Evolutionary conservation across 2,797 vertebrate genomes (phyloP).

Genomic region (Lepilemur ruficaudatus): DNA sequence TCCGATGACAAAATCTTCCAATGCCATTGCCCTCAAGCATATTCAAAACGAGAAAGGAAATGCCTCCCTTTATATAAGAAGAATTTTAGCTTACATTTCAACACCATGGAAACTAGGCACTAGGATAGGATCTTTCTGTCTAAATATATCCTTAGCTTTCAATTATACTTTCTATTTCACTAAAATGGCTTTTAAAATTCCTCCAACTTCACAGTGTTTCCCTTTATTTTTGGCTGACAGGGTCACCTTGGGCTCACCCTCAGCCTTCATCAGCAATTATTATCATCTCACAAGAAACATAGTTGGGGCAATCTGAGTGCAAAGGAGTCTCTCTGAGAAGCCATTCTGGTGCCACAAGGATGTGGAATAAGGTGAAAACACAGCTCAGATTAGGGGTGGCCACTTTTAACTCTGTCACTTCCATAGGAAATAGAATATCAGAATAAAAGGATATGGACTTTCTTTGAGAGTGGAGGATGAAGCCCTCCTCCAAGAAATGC

Average conservation of each 20-base stretch:
- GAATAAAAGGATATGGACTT: background rate
- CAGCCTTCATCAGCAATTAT: conserved; percentile 64
- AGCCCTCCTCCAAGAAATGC: background rate
- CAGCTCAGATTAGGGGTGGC: conserved; percentile 35
- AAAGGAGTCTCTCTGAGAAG: conserved; percentile 49
- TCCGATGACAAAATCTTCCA: conserved; percentile 78
- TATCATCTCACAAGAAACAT: conserved; percentile 63
- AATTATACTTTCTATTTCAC: conserved; percentile 72
- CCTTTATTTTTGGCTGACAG: conserved; percentile 67
- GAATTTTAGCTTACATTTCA: conserved; percentile 79
- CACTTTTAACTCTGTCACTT: conserved; percentile 39
- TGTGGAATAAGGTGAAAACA: conserved; percentile 17
- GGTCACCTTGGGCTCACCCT: conserved; percentile 60
- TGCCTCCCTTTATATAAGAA: conserved; percentile 68
- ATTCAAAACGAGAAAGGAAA: conserved; percentile 76
- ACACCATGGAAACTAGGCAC: conserved; percentile 82
- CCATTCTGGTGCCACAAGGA: background rate
- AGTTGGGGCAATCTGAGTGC: background rate
- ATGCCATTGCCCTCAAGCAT: conserved; percentile 70
- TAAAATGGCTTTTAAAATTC: conserved; percentile 66
- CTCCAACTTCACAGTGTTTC: background rate
- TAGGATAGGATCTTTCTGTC: conserved; percentile 72
- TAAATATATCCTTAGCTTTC: conserved; percentile 79
- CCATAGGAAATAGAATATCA: background rate
- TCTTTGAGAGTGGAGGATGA: background rate